Conservation (phyloP, 2,888 invertebrate genomes). For the Cryptocephalus moraei region DNA sequence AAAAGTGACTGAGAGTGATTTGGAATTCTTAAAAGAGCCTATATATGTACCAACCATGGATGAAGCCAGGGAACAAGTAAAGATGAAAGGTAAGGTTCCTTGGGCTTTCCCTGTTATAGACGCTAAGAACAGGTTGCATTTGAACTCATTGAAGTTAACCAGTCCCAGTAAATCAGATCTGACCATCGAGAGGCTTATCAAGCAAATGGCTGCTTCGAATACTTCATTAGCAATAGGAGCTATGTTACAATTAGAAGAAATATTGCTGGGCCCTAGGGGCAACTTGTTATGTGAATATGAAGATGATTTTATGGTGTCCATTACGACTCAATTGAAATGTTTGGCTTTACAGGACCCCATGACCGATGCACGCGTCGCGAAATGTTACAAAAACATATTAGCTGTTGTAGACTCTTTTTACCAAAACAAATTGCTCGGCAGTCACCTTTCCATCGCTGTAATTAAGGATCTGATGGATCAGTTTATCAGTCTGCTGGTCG, state of each 20-base stretch:
- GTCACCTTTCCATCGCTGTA: slow-evolving; percentile 54
- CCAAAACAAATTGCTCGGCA: slow-evolving; percentile 49
- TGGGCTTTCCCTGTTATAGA: not conserved
- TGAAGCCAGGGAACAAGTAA: slow-evolving; percentile 23
- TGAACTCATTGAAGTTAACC: slow-evolving; percentile 1
- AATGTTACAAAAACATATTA: slow-evolving; percentile 42
- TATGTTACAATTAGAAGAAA: slow-evolving; percentile 16
- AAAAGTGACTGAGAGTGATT: slow-evolving; percentile 33
- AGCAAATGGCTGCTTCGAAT: slow-evolving; percentile 14
- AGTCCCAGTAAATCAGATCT: slow-evolving; percentile 18
- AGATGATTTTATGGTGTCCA: slow-evolving; percentile 53
- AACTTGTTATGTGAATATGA: slow-evolving; percentile 44
- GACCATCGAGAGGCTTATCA: slow-evolving; percentile 13
- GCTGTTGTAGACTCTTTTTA: slow-evolving; percentile 50
- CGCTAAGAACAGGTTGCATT: not conserved
- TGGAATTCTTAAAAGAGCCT: slow-evolving; percentile 32
- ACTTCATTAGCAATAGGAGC: slow-evolving; percentile 15
- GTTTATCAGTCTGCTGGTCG: slow-evolving; percentile 63
- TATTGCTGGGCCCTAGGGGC: slow-evolving; percentile 11
- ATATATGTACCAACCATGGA: slow-evolving; percentile 29
- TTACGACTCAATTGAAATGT: slow-evolving; percentile 54
- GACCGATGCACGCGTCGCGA: slow-evolving; percentile 38
- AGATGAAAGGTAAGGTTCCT: too few species aligned
- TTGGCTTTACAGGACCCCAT: slow-evolving; percentile 33
- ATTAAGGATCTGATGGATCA: slow-evolving; percentile 62